Evolutionary conservation across 2,113 vertebrate genomes (phyloP).

Genomic region (Andinoacara biseriatus): DNA sequence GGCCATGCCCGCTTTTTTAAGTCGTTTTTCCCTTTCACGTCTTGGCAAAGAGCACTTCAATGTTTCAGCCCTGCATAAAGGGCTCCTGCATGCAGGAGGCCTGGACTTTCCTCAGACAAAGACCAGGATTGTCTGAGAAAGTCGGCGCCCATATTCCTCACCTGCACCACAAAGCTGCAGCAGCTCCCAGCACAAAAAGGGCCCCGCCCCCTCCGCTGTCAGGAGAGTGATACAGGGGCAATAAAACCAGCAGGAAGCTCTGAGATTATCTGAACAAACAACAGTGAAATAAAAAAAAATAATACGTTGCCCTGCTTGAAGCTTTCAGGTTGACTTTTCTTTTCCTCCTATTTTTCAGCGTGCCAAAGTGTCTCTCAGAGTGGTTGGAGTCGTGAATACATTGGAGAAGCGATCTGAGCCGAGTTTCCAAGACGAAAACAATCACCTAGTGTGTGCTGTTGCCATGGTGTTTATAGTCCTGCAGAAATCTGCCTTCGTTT

Average conservation of each 20-base stretch:
- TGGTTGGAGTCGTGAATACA: constrained; percentile 35
- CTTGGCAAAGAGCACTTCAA: constrained; percentile 63
- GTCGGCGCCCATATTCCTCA: constrained; percentile 54
- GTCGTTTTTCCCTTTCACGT: constrained; percentile 50
- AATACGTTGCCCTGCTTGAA: constrained; percentile 12
- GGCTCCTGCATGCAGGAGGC: constrained; percentile 40
- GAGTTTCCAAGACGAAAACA: constrained; percentile 38
- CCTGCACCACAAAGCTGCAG: constrained; percentile 60
- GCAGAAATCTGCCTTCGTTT: constrained; percentile 25
- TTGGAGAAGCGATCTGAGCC: constrained; percentile 33
- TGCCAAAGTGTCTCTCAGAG: constrained; percentile 36
- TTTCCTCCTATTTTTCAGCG: constrained; percentile 15
- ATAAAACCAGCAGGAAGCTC: constrained; percentile 39
- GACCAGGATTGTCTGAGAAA: constrained; percentile 49
- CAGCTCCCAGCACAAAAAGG: constrained; percentile 49
- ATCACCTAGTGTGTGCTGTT: constrained; percentile 59
- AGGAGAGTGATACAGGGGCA: constrained; percentile 57
- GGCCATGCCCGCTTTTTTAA: constrained; percentile 30
- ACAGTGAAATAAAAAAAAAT: not conserved
- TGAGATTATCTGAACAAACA: constrained; percentile 4
- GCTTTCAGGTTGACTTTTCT: constrained; percentile 20
- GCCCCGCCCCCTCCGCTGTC: not conserved
- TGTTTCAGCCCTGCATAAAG: constrained; percentile 75
- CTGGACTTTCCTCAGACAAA: constrained; percentile 50
- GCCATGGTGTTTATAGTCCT: constrained; percentile 53